Evolutionary conservation across 2,113 vertebrate species (phyloP), one percentile per base, ranked within the genome.

Genomic region (Hypomesus transpacificus): DNA sequence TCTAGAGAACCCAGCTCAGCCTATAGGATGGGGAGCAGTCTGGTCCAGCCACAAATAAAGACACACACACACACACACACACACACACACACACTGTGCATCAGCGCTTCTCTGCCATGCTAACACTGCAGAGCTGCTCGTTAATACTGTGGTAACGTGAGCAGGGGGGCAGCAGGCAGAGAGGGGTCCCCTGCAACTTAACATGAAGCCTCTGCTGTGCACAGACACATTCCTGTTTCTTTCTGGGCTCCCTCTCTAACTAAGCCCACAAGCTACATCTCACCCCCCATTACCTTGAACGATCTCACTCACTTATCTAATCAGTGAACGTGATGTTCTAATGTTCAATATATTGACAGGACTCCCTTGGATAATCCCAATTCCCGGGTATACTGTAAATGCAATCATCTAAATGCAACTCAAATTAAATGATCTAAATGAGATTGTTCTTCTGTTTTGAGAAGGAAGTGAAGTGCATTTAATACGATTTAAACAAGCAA

Each of bases 41-140:
- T 6, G 18, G n/a, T 69, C 28, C 68, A 77, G 31, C 31, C 31
- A 34, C 31, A 34, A 34, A 34, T 34, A 34, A 34, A 26, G 2
- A 34, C 31, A 34, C 7, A 31, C 31, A 31, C 31, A 34, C 31
- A 34, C 31, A 76, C 21, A 26, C 24, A 34, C 31, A 26, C 24
- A 34, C 31, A 34, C 7, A 31, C 31, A 31, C 31, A 34, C 31
- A 34, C 31, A 76, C 21, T 52, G 46, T 16, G 39, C 69, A 52
- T 71, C 69, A 76, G 80, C 83, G 63, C 58, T 69, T 16, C 13
- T 72, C 74, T 59, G 24, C 51, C 63, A 13, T 71, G 75, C 79
- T 80, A 86, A 77, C 76, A 83, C 75, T 66, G 78, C 85, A 80
- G 80, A 82, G 68, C 56, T 75, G 73, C 54, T 54, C 26, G 52